Conservation (phyloP, 2,888 invertebrate species). For the Xestia ashworthii region DNA sequence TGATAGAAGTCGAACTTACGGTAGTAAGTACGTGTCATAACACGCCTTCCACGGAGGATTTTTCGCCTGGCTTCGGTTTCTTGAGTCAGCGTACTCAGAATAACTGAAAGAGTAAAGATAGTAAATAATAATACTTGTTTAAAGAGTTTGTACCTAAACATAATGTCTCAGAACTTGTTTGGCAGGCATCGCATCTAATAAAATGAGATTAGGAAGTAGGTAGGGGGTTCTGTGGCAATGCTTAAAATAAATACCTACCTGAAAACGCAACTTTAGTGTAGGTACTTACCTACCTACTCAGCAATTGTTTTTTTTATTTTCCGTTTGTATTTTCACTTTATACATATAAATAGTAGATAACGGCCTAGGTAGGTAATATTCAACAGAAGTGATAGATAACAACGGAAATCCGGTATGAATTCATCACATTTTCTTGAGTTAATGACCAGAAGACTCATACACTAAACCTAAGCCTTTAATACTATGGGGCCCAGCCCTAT, state of each 20-base stretch:
- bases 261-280: not conserved
- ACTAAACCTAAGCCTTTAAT: not conserved
- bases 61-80: constrained; percentile 95
- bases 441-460: not conserved
- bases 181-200: not conserved
- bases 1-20: constrained; percentile 90
- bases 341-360: not conserved
- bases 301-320: not conserved
- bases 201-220: not conserved
- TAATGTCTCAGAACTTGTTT: not conserved
- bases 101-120: constrained; percentile 86
- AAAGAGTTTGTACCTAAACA: not conserved
- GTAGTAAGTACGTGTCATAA: constrained; percentile 94
- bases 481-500: not conserved
- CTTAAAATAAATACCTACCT: not conserved
- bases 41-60: constrained; percentile 94
- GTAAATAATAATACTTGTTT: not conserved
- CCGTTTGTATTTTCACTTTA: constrained; percentile 5
- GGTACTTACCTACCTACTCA: too few species aligned
- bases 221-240: not conserved
- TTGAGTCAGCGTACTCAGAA: constrained; percentile 92
- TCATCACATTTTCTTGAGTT: not conserved
- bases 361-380: not conserved
- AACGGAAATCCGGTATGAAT: constrained; percentile 27
- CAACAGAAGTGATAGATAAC: constrained; percentile 14